phyloP scores from a whole-genome alignment of 1,140 invertebrate genomes.

The Formica selysi region DNA sequence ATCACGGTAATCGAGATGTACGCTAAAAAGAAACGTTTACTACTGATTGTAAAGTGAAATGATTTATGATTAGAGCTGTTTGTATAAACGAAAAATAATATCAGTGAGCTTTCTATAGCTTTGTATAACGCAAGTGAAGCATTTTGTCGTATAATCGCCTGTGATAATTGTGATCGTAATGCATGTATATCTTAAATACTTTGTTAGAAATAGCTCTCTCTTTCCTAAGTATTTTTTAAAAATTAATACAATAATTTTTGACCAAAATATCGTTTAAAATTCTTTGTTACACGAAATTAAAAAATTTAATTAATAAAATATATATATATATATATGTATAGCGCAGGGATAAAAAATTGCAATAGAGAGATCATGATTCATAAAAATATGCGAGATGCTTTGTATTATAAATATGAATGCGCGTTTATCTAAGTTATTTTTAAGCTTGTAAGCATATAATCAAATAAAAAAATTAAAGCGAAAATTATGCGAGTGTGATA shows the following conservation, averaged over 20 bases:
- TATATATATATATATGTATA: background rate
- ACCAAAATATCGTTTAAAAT: background rate
- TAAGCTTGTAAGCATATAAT: background rate
- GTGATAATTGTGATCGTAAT: background rate
- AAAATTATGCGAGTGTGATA: background rate
- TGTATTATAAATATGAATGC: background rate
- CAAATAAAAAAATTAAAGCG: background rate
- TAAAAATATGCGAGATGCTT: too few relatives aligned
- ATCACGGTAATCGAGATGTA: conserved; percentile 34
- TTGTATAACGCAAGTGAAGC: conserved; percentile 15
- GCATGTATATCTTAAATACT: background rate
- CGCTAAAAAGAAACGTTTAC: conserved; percentile 28
- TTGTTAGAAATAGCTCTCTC: background rate
- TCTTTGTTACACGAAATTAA: background rate
- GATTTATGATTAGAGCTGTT: conserved; percentile 44
- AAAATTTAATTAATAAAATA: background rate
- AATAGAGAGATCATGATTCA: too few relatives aligned
- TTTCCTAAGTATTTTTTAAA: background rate
- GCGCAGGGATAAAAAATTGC: too few relatives aligned
- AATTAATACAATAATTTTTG: background rate
- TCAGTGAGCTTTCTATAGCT: background rate
- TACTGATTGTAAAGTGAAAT: conserved; percentile 38
- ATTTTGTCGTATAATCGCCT: background rate
- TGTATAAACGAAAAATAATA: conserved; percentile 52
- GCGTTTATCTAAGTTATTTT: background rate